Evolutionary conservation across 2,797 vertebrate species (phyloP), one percentile per base, ranked within the genome.

Genomic region (Halcyon badia): DNA sequence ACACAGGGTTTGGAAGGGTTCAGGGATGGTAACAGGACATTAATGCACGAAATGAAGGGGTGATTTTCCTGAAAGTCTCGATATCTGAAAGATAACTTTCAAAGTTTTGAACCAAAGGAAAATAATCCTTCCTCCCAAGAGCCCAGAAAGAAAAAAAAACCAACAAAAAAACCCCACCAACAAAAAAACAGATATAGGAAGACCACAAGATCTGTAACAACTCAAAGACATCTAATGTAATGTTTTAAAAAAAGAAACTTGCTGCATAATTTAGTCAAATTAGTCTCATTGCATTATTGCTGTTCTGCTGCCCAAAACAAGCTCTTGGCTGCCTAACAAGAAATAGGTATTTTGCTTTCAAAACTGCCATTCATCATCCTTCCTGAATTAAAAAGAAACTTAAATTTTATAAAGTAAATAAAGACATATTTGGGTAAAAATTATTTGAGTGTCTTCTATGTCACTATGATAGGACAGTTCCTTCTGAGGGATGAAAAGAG

Each of bases 71-170:
- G n/a, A 26, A 85, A 85, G 15, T 31, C 14, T 22, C 4, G 0
- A 41, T 65, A 42, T 66, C 51, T 64, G 37, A 79, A 77, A 96
- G 86, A 93, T 83, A 96, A 91, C 37, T 85, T 78, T 57, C 14
- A 26, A 69, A 78, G 75, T 57, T 89, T 61, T 90, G 89, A 96
- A 95, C 33, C 9, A 87, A 92, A 89, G 31, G 51, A 62, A 90
- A 84, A 83, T 13, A 44, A 60, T 21, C 5, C 73, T 73, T 77
- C 57, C 31, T 73, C 18, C 42, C 22, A 46, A 83, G 46, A 65
- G 22, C 9, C 48, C 21, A 42, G 44, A 11, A 46, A 46, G 44
- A 21, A 46, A 46, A 21, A 11, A 44, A 30, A 57, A 30, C 18
- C 5, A 26, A 26, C 2, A 51, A 51, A 51, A 14, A 24, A 25